These are phyloP conservation scores for Dinoponera quadriceps DNA, from an alignment of 1,140 invertebrate species.

Conservation along the genomic window DNA sequence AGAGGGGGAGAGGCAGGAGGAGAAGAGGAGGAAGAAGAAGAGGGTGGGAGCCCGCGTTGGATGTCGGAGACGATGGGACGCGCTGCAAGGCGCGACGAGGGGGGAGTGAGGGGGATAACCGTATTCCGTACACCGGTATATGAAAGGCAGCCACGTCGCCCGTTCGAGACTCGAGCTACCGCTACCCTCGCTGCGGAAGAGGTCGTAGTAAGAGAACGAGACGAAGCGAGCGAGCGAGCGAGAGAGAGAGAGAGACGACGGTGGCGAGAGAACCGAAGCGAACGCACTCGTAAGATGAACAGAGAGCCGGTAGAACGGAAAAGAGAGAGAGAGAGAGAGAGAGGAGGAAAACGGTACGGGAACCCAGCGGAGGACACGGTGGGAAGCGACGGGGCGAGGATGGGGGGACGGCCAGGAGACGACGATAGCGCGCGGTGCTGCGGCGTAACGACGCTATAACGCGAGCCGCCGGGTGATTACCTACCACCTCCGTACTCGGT, in stretches of 20 bases:
- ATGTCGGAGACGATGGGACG: constrained; percentile 52
- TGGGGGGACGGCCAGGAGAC: constrained; percentile 63
- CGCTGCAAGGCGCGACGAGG: constrained; percentile 4
- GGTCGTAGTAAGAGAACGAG: constrained; percentile 55
- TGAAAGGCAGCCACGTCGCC: constrained; percentile 63
- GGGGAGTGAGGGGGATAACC: constrained; percentile 51
- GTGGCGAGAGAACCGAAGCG: constrained; percentile 58
- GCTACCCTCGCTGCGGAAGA: constrained; percentile 51
- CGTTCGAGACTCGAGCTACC: constrained; percentile 61
- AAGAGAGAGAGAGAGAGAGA: constrained; percentile 54
- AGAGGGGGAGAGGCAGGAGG: neutral
- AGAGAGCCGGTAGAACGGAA: constrained; percentile 62
- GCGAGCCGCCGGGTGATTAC: constrained; percentile 83
- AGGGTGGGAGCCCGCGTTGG: constrained; percentile 6
- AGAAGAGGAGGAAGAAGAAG: neutral
- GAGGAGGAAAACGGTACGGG: constrained; percentile 61
- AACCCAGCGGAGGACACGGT: constrained; percentile 58
- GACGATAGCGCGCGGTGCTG: constrained; percentile 77
- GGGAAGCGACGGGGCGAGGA: constrained; percentile 60
- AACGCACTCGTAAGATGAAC: constrained; percentile 64
- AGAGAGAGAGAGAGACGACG: constrained; percentile 39
- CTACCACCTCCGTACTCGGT: constrained; percentile 77
- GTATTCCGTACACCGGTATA: constrained; percentile 61
- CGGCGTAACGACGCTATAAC: constrained; percentile 84
- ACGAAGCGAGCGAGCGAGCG: constrained; percentile 42